Percentiles rank a stretch among this genome's conserved stretches.
phyloP scores from a whole-genome alignment of 2,113 vertebrate genomes.

The Tachysurus fulvidraco region DNA sequence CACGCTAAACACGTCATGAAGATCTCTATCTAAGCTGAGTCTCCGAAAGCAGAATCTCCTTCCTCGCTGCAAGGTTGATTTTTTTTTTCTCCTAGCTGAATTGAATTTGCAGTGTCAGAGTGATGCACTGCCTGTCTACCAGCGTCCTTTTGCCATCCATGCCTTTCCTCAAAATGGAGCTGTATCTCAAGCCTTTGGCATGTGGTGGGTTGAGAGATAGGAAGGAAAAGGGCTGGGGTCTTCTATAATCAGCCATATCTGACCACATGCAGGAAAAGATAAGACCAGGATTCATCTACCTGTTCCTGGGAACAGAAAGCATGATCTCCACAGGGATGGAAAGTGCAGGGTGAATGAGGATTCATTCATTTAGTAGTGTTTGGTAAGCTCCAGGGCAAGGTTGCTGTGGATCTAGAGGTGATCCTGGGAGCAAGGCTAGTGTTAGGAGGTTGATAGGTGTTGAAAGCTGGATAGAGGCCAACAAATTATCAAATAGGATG shows the following conservation, averaged over 20 bases:
- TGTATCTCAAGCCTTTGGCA: conserved; percentile 26
- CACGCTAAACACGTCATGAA: conserved; percentile 1
- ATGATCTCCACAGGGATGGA: conserved; percentile 1
- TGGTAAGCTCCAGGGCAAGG: not conserved
- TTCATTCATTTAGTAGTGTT: not conserved
- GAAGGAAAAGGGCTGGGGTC: conserved; percentile 29
- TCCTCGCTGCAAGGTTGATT: conserved; percentile 6
- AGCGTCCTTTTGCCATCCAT: conserved; percentile 35
- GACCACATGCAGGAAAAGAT: conserved; percentile 50
- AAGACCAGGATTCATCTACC: conserved; percentile 50
- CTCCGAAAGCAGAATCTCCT: conserved; percentile 20
- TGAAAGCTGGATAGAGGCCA: not conserved
- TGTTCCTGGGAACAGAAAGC: conserved; percentile 21
- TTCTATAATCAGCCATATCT: conserved; percentile 48
- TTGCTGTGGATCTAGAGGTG: not conserved
- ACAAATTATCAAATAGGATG: not conserved
- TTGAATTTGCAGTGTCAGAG: conserved; percentile 43
- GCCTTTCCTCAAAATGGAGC: conserved; percentile 20
- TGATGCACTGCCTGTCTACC: conserved; percentile 50
- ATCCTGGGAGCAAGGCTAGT: not conserved
- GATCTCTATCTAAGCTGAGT: conserved; percentile 32
- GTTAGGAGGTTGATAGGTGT: not conserved
- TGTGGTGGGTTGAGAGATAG: conserved; percentile 30
- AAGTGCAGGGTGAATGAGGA: not conserved
- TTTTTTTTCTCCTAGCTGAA: not conserved